A percentile compares a stretch with the other conserved stretches of the same genome.
Evolutionary conservation across 2,888 invertebrate genomes (phyloP).

Genomic region (Chrysolina haemoptera): DNA sequence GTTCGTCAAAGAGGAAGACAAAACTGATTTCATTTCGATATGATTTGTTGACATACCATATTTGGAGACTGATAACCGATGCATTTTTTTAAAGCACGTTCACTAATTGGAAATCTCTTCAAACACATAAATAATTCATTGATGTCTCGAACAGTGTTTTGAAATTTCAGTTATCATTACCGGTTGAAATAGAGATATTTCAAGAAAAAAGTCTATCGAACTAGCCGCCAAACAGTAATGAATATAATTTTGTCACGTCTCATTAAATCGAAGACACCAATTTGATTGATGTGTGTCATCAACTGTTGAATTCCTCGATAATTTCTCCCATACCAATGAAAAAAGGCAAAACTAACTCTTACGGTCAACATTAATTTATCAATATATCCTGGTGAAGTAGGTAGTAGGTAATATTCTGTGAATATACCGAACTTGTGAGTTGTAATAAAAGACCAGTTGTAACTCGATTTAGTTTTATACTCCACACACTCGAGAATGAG

Average conservation of each 20-base stretch:
- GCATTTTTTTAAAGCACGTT: no score
- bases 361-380: constrained; percentile 41
- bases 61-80: no score
- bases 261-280: constrained; percentile 28
- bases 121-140: no score
- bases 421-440: constrained; percentile 26
- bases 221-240: constrained; percentile 1
- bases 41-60: no score
- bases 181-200: not conserved
- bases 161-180: no score
- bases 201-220: not conserved
- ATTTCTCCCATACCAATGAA: constrained; percentile 39
- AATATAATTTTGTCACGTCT: constrained; percentile 20
- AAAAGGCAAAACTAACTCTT: constrained; percentile 30
- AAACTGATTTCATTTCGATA: no score
- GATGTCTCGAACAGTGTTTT: no score
- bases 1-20: no score
- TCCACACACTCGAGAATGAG: constrained; percentile 37
- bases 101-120: no score
- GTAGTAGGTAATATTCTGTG: constrained; percentile 36
- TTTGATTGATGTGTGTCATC: constrained; percentile 43
- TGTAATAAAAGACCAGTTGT: constrained; percentile 4
- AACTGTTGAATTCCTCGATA: constrained; percentile 34
- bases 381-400: constrained; percentile 34
- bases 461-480: constrained; percentile 42